These are phyloP conservation scores for Piscicola geometra DNA, from an alignment of 2,888 invertebrate genomes.

Conservation along the genomic window DNA sequence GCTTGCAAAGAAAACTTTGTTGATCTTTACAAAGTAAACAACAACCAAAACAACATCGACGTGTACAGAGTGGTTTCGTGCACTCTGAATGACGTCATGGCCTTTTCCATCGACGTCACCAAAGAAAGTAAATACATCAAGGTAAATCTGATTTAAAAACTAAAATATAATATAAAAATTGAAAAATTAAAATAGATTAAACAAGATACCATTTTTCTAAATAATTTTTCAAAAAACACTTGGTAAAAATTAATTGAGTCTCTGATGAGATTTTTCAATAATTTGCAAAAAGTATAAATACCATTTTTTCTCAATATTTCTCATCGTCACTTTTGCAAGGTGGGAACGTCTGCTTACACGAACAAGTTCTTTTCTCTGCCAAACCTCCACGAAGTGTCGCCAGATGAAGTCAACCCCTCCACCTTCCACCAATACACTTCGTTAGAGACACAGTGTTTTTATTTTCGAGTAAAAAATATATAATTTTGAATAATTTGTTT, in stretches of 20 bases:
- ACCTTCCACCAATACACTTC: background rate
- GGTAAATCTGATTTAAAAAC: conserved; percentile 46
- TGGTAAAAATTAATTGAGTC: no score
- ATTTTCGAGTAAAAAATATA: background rate
- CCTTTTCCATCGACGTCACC: conserved; percentile 55
- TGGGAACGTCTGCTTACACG: conserved; percentile 53
- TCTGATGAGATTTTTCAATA: no score
- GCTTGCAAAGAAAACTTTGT: conserved; percentile 54
- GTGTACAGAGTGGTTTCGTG: conserved; percentile 52
- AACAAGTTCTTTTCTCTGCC: conserved; percentile 53
- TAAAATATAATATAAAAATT: background rate
- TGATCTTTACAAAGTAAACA: conserved; percentile 52
- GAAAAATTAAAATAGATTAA: conserved; percentile 5
- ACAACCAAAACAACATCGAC: conserved; percentile 32
- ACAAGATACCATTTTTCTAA: background rate
- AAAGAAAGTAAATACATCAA: conserved; percentile 52
- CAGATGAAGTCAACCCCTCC: background rate
- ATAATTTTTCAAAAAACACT: background rate
- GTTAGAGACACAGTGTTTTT: background rate
- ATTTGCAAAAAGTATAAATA: no score
- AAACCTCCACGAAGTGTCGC: conserved; percentile 47
- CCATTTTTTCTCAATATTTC: no score
- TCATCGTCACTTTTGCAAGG: conserved; percentile 45
- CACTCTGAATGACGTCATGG: conserved; percentile 52
- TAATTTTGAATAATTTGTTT: no score